Conservation (phyloP, 1,140 invertebrate genomes). For the Drosophila tani region DNA sequence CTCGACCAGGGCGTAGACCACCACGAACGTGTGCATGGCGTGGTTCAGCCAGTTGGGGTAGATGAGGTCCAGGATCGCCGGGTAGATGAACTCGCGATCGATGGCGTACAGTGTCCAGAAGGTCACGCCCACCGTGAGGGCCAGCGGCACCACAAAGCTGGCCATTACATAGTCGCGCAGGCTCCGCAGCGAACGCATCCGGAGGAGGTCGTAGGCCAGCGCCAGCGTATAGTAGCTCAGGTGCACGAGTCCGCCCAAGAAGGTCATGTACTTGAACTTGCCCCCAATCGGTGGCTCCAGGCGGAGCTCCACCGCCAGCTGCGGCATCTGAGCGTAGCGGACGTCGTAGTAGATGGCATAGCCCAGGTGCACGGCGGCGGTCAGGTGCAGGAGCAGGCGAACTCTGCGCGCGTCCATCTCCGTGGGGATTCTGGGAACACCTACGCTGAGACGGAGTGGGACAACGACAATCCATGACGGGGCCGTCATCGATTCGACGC, state of each 20-base stretch:
- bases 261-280: slow-evolving; percentile 94
- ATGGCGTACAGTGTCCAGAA: slow-evolving; percentile 94
- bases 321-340: slow-evolving; percentile 87
- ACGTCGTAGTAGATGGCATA: slow-evolving; percentile 91
- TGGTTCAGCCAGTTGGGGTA: slow-evolving; percentile 95
- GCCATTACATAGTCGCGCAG: slow-evolving; percentile 90
- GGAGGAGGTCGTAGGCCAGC: slow-evolving; percentile 89
- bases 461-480: slow-evolving; percentile 21
- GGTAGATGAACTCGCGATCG: slow-evolving; percentile 92
- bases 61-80: slow-evolving; percentile 89
- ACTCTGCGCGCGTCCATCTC: background rate
- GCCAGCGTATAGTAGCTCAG: slow-evolving; percentile 89
- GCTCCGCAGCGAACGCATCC: slow-evolving; percentile 88
- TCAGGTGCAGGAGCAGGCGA: slow-evolving; percentile 86
- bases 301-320: slow-evolving; percentile 86
- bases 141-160: slow-evolving; percentile 90
- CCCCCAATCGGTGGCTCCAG: slow-evolving; percentile 86
- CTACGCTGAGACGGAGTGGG: background rate
- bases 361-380: slow-evolving; percentile 88
- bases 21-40: slow-evolving; percentile 91
- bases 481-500: slow-evolving; percentile 9
- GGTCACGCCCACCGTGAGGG: slow-evolving; percentile 92
- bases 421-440: background rate
- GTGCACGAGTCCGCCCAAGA: slow-evolving; percentile 91
- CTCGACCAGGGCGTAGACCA: slow-evolving; percentile 89